phyloP scores from a whole-genome alignment of 2,888 invertebrate species.

The Itoplectis maculator region DNA sequence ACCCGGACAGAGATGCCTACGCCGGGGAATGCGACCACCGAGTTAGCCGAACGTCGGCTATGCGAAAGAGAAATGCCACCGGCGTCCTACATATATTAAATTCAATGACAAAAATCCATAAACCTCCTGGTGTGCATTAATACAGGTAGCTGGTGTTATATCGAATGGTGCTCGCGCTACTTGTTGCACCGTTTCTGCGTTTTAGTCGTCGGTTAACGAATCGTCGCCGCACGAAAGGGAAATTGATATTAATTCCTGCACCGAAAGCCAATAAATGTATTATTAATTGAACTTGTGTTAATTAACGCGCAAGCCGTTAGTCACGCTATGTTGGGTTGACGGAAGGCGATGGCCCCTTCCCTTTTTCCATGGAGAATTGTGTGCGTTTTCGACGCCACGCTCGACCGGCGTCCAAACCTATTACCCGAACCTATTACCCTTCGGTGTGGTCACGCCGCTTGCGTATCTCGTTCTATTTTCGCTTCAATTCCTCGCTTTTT shows the following conservation, averaged over 20 bases:
- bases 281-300: background rate
- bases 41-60: background rate
- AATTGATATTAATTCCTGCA: background rate
- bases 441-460: conserved; percentile 54
- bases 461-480: conserved; percentile 56
- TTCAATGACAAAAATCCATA: conserved; percentile 14
- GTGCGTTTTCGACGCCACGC: conserved; percentile 24
- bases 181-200: background rate
- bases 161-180: background rate
- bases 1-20: background rate
- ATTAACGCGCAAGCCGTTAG: background rate
- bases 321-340: background rate
- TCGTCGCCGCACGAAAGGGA: background rate
- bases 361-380: conserved; percentile 10
- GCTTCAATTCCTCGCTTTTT: conserved; percentile 58
- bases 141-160: background rate
- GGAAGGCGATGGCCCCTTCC: background rate
- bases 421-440: conserved; percentile 62
- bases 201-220: background rate
- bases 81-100: background rate
- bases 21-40: conserved; percentile 31
- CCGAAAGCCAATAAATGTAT: background rate
- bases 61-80: background rate
- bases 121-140: background rate
- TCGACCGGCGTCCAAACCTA: conserved; percentile 58